Evolutionary conservation across 2,888 invertebrate species (phyloP).

Genomic region (Callosobruchus maculatus): DNA sequence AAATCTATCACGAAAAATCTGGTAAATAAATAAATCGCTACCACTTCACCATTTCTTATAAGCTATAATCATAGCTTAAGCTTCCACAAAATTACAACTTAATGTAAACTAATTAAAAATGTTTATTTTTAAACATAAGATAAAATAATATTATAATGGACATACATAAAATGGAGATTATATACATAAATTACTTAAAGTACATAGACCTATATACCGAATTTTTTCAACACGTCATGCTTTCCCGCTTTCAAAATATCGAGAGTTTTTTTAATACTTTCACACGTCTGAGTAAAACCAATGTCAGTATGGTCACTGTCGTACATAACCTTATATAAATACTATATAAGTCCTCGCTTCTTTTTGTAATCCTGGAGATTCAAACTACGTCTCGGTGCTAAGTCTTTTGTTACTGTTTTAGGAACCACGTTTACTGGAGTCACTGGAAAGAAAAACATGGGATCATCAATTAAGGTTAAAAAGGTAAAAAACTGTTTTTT

Average conservation of each 20-base stretch:
- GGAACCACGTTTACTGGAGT: constrained; percentile 69
- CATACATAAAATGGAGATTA: background rate
- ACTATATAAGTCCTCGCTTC: constrained; percentile 78
- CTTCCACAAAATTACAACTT: background rate
- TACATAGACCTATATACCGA: background rate
- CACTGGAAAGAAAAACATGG: constrained; percentile 53
- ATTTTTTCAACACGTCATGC: background rate
- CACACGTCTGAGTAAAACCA: background rate
- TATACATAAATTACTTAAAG: background rate
- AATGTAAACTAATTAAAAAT: background rate
- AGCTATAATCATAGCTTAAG: background rate
- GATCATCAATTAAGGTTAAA: background rate
- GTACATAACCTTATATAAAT: constrained; percentile 13
- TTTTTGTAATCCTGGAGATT: constrained; percentile 93
- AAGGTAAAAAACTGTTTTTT: background rate
- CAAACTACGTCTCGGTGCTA: constrained; percentile 78
- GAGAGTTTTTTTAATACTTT: background rate
- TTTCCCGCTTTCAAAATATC: background rate
- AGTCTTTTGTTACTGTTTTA: constrained; percentile 72
- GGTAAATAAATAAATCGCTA: background rate
- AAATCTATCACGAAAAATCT: background rate
- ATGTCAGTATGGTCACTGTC: background rate
- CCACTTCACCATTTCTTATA: background rate
- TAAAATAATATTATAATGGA: background rate
- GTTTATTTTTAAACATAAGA: background rate